A percentile compares a stretch with the other conserved stretches of the same genome.
Evolutionary conservation across 2,797 vertebrate genomes (phyloP).

Genomic region (Channa striata): DNA sequence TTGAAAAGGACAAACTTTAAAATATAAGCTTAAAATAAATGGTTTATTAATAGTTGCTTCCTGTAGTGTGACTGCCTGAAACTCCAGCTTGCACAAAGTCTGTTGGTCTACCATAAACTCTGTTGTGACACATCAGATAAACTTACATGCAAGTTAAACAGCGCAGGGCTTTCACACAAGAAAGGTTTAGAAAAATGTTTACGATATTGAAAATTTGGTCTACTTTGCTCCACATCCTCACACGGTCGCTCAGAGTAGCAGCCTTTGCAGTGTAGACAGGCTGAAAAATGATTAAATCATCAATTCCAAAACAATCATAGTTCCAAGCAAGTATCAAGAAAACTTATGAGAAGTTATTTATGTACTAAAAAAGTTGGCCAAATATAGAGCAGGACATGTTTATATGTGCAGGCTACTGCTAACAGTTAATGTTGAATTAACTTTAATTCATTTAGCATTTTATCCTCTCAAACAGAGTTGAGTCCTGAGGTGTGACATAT

Average conservation of each 20-base stretch:
- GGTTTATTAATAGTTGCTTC: not conserved
- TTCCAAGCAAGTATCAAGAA: not conserved
- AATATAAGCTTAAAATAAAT: too few species aligned
- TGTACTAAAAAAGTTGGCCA: too few species aligned
- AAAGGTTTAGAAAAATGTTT: not conserved
- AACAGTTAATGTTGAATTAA: not conserved
- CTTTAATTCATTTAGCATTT: not conserved
- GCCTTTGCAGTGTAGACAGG: not conserved
- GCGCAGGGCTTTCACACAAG: conserved; percentile 1
- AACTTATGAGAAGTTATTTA: too few species aligned
- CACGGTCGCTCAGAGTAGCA: not conserved
- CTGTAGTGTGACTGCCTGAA: not conserved
- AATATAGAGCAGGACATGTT: too few species aligned
- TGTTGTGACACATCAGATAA: conserved; percentile 15
- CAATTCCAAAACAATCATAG: not conserved
- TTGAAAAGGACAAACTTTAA: too few species aligned
- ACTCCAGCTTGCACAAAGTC: conserved; percentile 26
- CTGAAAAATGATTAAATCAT: not conserved
- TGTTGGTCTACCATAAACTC: too few species aligned
- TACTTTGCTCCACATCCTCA: conserved; percentile 4
- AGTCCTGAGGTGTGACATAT: not conserved
- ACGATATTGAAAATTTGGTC: not conserved
- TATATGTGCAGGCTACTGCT: not conserved
- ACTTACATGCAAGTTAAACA: not conserved
- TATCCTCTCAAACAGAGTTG: not conserved